These are phyloP conservation scores for Sphyrna mokarran DNA, from an alignment of 2,113 vertebrate species.

Conservation along the genomic window DNA sequence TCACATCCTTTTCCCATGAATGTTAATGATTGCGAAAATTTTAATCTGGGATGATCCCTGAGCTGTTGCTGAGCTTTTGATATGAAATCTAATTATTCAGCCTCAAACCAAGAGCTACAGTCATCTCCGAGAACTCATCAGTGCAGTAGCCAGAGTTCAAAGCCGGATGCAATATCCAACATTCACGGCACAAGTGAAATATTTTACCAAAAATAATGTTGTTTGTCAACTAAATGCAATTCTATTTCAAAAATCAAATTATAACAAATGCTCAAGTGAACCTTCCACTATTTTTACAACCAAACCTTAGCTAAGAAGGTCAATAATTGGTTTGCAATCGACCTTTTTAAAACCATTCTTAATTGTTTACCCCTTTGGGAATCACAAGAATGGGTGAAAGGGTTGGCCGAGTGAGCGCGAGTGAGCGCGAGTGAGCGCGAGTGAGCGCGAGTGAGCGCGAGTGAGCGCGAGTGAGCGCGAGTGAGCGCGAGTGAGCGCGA, in stretches of 20 bases:
- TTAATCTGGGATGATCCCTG: constrained; percentile 93
- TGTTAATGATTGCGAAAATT: constrained; percentile 78
- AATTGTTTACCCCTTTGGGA: neutral
- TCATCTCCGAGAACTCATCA: constrained; percentile 33
- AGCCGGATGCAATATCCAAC: constrained; percentile 7
- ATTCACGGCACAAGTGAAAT: neutral
- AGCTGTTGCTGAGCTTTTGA: constrained; percentile 81
- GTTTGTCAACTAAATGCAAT: neutral
- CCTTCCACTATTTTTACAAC: neutral
- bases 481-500: no score
- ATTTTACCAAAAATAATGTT: neutral
- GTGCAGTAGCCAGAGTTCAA: constrained; percentile 33
- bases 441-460: no score
- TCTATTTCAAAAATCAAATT: constrained; percentile 17
- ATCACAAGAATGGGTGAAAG: neutral
- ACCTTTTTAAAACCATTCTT: neutral
- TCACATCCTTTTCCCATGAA: constrained; percentile 68
- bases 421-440: no score
- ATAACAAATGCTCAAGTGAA: neutral
- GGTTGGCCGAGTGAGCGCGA: no score
- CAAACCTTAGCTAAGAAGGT: neutral
- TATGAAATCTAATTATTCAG: constrained; percentile 98
- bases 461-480: no score
- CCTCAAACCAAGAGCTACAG: constrained; percentile 56
- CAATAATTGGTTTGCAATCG: neutral